Evolutionary conservation across 2,797 vertebrate genomes (phyloP).

Genomic region (Malurus leucopterus): DNA sequence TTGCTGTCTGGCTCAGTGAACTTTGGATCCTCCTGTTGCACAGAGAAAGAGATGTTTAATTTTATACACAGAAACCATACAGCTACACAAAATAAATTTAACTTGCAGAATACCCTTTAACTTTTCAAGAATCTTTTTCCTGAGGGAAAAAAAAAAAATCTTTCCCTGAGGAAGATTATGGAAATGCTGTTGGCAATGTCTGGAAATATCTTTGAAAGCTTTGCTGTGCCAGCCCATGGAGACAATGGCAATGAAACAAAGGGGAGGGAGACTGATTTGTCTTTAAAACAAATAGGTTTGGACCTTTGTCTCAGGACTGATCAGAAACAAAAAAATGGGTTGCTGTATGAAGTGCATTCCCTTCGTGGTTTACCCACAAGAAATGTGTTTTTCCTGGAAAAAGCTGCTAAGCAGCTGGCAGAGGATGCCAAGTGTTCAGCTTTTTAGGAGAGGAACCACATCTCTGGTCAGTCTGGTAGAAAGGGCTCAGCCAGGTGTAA

Average conservation of each 20-base stretch:
- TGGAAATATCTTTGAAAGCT: background rate
- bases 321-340: background rate
- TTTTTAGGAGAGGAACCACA: background rate
- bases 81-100: background rate
- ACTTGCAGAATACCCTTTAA: background rate
- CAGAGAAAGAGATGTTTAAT: background rate
- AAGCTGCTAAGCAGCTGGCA: background rate
- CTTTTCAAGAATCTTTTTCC: background rate
- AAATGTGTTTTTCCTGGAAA: slow-evolving; percentile 8
- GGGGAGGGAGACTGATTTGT: background rate
- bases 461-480: background rate
- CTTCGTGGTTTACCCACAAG: background rate
- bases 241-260: background rate
- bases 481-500: background rate
- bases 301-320: background rate
- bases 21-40: background rate
- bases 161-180: background rate
- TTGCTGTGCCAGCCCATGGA: background rate
- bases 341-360: background rate
- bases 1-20: background rate
- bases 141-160: background rate
- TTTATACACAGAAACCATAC: background rate
- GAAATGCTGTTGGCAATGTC: background rate
- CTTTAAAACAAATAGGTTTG: background rate
- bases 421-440: background rate